Base-by-base conservation (phyloP, 2,797 vertebrate genomes). In the Acipenser oxyrinchus region DNA sequence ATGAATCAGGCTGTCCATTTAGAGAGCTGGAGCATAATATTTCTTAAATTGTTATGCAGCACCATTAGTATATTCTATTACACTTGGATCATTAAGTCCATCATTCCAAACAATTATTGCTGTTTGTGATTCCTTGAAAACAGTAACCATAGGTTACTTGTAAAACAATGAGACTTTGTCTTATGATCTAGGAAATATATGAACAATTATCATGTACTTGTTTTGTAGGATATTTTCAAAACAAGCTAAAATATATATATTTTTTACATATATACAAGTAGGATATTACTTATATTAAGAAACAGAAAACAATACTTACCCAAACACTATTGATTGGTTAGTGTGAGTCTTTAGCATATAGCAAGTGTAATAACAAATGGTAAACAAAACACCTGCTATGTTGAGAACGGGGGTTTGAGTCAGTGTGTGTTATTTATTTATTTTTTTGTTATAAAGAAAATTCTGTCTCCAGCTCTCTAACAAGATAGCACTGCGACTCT, bases 391-490 rank as follows among this genome's bases (percentile, higher is more conserved):
- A 50, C 10, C 48, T 37, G 57, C 64, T 53, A 62, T 70, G 60
- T 72, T 66, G 68, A 69, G 70, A 70, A 72, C 63, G 63, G 74
- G 68, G 70, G 76, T 77, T 73, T 74, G 78, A 72, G 74, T 74
- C 67, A 68, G 71, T n/a, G 15, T n/a, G 11, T n/a, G 55, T n/a
- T n/a, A n/a, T 11, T 58, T n/a, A 58, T 58, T 58, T 10, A n/a
- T n/a, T 12, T 58, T 6, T 58, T 11, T n/a, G 48, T 59, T 60
- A 64, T 79, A 67, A 80, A 72, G 75, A 83, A 81, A 59, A 75
- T 81, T 81, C 77, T 74, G 75, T 78, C 81, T 80, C 81, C 82
- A 76, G 77, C 84, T 77, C 77, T 80, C 75, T 70, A 75, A 75
- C 72, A 4, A 69, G 60, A 70, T 69, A 69, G 73, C 73, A 67